Percentiles rank a stretch among this genome's conserved stretches.
Evolutionary conservation across 2,113 vertebrate genomes (phyloP).

Genomic region (Poeciliopsis occidentalis): DNA sequence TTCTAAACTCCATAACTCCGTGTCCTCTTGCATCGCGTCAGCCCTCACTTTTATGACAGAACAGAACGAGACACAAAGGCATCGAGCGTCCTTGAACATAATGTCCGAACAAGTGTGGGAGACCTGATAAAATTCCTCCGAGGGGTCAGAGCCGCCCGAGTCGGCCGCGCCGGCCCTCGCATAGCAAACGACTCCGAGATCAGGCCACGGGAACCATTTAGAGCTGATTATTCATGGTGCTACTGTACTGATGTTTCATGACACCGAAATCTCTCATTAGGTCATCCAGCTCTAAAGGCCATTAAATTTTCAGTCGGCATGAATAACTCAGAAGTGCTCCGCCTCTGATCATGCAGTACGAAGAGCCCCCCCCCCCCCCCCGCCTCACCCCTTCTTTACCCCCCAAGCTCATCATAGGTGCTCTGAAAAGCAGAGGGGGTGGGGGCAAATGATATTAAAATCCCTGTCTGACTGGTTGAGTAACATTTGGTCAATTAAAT

Average conservation of each 20-base stretch:
- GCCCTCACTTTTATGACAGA: constrained; percentile 43
- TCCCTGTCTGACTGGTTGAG: constrained; percentile 30
- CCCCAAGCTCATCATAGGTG: constrained; percentile 63
- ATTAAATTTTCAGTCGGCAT: constrained; percentile 78
- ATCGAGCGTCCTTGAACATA: constrained; percentile 67
- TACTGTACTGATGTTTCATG: constrained; percentile 70
- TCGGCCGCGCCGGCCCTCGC: constrained; percentile 51
- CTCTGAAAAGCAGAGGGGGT: constrained; percentile 15
- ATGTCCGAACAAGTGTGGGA: constrained; percentile 67
- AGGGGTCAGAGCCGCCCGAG: constrained; percentile 67
- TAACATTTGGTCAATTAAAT: constrained; percentile 70
- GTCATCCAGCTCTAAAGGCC: constrained; percentile 71
- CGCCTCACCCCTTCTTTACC: no score
- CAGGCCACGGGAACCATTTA: constrained; percentile 70
- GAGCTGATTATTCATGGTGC: constrained; percentile 72
- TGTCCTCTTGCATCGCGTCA: constrained; percentile 42
- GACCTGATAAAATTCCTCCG: constrained; percentile 75
- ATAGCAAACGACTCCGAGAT: constrained; percentile 53
- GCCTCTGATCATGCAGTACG: constrained; percentile 67
- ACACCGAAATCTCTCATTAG: constrained; percentile 75
- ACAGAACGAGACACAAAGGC: constrained; percentile 58
- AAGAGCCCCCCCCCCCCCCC: constrained; percentile 47
- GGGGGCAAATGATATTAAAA: constrained; percentile 5
- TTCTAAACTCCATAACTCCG: constrained; percentile 34
- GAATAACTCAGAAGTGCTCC: constrained; percentile 76